Percentiles rank a stretch among this genome's conserved stretches.
These are phyloP conservation scores for Asbolus verrucosus DNA, from an alignment of 1,140 invertebrate species.

Conservation along the genomic window DNA sequence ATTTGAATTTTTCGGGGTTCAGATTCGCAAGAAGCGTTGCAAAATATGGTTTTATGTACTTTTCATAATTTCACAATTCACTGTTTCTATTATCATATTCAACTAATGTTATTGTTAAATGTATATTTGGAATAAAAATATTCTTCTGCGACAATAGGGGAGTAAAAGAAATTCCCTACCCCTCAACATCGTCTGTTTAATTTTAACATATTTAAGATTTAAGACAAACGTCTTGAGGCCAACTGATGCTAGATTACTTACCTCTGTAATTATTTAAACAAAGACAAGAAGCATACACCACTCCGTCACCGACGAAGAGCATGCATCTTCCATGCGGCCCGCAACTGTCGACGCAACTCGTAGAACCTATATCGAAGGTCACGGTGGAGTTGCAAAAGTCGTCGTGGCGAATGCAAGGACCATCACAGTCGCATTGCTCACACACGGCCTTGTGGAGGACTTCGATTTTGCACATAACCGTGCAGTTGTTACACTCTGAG, in stretches of 20 bases:
- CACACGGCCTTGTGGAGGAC: constrained; percentile 60
- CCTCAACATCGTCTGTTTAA: no score
- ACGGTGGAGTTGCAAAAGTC: constrained; percentile 66
- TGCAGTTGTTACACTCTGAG: constrained; percentile 58
- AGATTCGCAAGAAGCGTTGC: no score
- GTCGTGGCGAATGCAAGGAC: constrained; percentile 59
- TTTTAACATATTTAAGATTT: no score
- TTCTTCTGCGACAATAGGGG: no score
- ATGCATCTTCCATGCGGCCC: constrained; percentile 75
- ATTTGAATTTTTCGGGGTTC: no score
- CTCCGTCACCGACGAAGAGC: constrained; percentile 80
- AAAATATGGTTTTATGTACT: no score
- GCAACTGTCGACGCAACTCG: constrained; percentile 77
- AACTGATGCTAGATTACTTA: constrained; percentile 53
- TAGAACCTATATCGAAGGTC: constrained; percentile 74
- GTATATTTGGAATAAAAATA: no score
- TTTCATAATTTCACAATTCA: no score
- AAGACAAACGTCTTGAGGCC: background rate
- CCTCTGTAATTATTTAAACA: constrained; percentile 78
- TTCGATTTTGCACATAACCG: constrained; percentile 61
- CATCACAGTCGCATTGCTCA: constrained; percentile 64
- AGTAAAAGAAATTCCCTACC: no score
- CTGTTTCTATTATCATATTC: no score
- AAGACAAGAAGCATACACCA: constrained; percentile 81
- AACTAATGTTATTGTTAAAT: no score